Evolutionary conservation across 2,797 vertebrate genomes (phyloP).

Genomic region (Sphenodon punctatus): DNA sequence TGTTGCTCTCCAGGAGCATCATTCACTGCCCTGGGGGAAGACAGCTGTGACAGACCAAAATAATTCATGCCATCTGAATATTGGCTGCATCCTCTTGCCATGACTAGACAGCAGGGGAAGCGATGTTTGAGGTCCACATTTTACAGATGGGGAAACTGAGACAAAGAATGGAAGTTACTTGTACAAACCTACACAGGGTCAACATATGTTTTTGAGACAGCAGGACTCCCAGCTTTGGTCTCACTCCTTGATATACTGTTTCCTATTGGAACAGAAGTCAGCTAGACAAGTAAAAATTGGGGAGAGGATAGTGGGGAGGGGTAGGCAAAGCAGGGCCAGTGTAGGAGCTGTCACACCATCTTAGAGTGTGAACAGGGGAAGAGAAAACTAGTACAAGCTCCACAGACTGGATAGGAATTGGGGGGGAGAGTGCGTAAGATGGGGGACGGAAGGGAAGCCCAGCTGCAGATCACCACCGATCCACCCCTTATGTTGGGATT

Average conservation of each 20-base stretch:
- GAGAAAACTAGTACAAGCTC: no score
- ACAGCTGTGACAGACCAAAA: slow-evolving; percentile 44
- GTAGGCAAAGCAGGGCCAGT: background rate
- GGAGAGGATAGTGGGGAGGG: background rate
- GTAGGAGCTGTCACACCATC: background rate
- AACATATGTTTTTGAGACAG: background rate
- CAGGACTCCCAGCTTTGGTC: background rate
- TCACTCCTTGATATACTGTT: background rate
- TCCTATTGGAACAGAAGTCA: background rate
- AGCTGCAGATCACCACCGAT: no score
- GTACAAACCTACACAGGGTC: slow-evolving; percentile 31
- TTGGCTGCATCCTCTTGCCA: slow-evolving; percentile 22
- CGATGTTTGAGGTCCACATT: background rate
- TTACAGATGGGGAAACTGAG: slow-evolving; percentile 1
- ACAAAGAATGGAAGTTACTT: background rate
- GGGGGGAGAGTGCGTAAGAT: no score
- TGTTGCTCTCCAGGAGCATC: background rate
- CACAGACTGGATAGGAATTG: no score
- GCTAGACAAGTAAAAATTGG: background rate
- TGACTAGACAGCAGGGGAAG: slow-evolving; percentile 47
- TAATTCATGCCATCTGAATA: slow-evolving; percentile 46
- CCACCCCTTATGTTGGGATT: no score
- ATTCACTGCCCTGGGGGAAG: background rate
- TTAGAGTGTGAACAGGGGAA: no score
- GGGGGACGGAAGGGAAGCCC: no score